Conservation (phyloP, 2,888 invertebrate genomes). For the Cerceris rybyensis region DNA sequence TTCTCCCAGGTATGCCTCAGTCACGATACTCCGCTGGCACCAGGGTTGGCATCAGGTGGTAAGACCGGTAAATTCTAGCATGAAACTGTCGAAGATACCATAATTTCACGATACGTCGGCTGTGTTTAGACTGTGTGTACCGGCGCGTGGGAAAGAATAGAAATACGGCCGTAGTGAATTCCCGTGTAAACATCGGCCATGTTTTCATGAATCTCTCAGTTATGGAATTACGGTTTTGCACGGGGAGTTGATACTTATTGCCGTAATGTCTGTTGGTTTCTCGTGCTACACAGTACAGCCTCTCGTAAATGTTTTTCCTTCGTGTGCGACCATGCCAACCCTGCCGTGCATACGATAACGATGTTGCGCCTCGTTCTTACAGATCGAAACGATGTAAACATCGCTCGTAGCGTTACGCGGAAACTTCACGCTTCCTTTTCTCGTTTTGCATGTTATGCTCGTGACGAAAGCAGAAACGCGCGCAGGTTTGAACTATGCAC, state of each 20-base stretch:
- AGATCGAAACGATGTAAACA: no score
- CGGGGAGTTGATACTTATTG: no score
- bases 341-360: neutral
- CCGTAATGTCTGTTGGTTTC: no score
- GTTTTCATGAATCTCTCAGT: no score
- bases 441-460: no score
- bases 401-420: no score
- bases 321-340: neutral
- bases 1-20: conserved; percentile 39
- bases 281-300: no score
- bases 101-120: neutral
- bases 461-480: no score
- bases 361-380: neutral
- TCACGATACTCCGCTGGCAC: conserved; percentile 2
- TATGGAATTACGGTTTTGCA: no score
- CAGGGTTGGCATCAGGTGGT: conserved; percentile 17
- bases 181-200: neutral
- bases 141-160: conserved; percentile 2
- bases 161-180: neutral
- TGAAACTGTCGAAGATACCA: neutral
- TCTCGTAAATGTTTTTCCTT: neutral
- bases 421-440: no score
- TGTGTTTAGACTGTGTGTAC: neutral
- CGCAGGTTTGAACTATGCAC: no score
- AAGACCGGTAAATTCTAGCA: neutral